phyloP scores from a whole-genome alignment of 2,888 invertebrate genomes.

The Lycophotia porphyrea region DNA sequence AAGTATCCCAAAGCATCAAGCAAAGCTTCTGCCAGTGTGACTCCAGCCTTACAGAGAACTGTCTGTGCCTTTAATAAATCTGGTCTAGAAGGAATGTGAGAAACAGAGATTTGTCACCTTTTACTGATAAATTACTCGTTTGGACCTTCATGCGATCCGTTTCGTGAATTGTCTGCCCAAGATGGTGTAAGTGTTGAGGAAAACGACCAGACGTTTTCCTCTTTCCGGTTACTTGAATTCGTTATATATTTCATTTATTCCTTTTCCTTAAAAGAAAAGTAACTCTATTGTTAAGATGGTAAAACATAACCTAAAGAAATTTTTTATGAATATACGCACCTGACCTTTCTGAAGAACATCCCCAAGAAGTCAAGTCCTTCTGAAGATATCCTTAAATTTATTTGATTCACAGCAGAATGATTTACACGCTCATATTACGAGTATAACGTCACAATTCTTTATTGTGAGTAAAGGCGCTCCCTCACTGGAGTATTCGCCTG shows the following conservation, averaged over 20 bases:
- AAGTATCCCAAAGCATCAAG: not conserved
- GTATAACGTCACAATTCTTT: not conserved
- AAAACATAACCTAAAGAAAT: not conserved
- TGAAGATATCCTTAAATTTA: not conserved
- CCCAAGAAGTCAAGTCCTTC: not conserved
- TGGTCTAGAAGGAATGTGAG: constrained; percentile 39
- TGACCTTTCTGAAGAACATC: not conserved
- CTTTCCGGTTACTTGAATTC: constrained; percentile 13
- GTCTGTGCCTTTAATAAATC: constrained; percentile 36
- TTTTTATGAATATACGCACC: not conserved
- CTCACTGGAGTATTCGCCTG: not conserved
- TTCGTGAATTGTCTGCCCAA: constrained; percentile 10
- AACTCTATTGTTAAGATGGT: not conserved
- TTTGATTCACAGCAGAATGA: not conserved
- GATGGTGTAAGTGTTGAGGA: not conserved
- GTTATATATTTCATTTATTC: not conserved
- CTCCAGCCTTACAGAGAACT: not conserved
- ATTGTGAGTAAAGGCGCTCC: not conserved
- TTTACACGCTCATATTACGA: not conserved
- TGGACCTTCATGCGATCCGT: constrained; percentile 8
- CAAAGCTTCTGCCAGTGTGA: not conserved
- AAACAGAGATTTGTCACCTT: constrained; percentile 37
- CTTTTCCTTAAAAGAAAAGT: not conserved
- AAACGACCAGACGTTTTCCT: not conserved
- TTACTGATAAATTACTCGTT: constrained; percentile 29